phyloP scores from a whole-genome alignment of 2,888 invertebrate species.

The Oscheius sp. region DNA sequence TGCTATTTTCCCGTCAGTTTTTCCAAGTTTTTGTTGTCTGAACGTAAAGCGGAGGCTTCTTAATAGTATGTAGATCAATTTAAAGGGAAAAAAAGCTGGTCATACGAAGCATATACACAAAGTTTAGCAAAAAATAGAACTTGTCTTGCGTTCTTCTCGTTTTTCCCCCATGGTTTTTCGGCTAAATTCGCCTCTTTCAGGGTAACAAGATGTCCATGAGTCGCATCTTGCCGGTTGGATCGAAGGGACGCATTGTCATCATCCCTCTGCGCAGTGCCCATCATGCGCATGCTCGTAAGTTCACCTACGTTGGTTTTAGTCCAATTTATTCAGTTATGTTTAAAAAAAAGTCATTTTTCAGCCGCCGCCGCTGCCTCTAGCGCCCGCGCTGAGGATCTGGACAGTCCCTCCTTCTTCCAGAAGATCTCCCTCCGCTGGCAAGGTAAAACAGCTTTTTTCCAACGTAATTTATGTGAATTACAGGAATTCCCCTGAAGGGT shows the following conservation, averaged over 20 bases:
- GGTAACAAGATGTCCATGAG: constrained; percentile 61
- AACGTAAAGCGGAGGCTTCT: too few relatives aligned
- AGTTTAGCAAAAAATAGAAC: neutral
- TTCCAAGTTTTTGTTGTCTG: too few relatives aligned
- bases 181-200: constrained; percentile 14
- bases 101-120: neutral
- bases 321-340: neutral
- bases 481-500: constrained; percentile 65
- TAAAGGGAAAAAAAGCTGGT: too few relatives aligned
- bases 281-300: constrained; percentile 53
- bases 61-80: too few relatives aligned
- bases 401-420: constrained; percentile 69
- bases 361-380: constrained; percentile 46
- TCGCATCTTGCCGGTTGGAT: constrained; percentile 58
- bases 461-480: neutral
- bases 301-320: neutral
- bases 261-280: constrained; percentile 56
- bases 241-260: constrained; percentile 57
- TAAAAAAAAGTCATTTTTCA: neutral
- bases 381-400: constrained; percentile 46
- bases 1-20: too few relatives aligned
- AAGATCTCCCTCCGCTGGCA: constrained; percentile 69
- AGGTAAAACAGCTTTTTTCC: constrained; percentile 40
- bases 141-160: neutral
- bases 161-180: neutral